Conservation (phyloP, 2,113 vertebrate species). For the Cyanoderma ruficeps region DNA sequence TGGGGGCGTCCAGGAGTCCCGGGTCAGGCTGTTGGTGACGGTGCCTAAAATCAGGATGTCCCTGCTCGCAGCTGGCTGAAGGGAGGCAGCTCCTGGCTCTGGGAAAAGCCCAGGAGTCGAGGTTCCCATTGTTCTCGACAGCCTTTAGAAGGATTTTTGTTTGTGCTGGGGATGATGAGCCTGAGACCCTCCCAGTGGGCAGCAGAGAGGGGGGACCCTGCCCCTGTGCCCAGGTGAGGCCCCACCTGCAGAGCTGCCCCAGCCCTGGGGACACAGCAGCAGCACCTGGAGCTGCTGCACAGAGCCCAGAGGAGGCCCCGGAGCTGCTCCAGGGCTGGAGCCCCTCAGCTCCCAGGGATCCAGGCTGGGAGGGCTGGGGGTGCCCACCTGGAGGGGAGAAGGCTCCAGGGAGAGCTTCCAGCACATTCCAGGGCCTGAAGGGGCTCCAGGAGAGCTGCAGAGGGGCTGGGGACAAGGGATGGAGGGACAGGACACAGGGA, state of each 20-base stretch:
- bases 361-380: background rate
- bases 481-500: too few species aligned
- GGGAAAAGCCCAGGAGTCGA: accelerated
- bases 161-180: background rate
- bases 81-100: background rate
- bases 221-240: too few species aligned
- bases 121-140: background rate
- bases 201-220: too few species aligned
- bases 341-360: too few species aligned
- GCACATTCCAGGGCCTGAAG: background rate
- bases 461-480: too few species aligned
- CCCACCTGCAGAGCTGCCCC: too few species aligned
- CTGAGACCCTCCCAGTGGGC: background rate
- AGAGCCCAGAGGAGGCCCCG: too few species aligned
- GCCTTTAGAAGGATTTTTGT: background rate
- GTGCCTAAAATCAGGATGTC: background rate
- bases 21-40: background rate
- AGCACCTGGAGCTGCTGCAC: too few species aligned
- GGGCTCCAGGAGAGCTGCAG: too few species aligned
- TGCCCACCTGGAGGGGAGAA: background rate
- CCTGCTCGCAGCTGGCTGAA: too few species aligned
- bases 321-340: too few species aligned
- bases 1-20: accelerated
- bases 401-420: background rate
- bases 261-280: too few species aligned